Percentiles rank a stretch among this genome's conserved stretches.
Conservation (phyloP, 2,113 vertebrate genomes). For the Limnothrissa miodon region DNA sequence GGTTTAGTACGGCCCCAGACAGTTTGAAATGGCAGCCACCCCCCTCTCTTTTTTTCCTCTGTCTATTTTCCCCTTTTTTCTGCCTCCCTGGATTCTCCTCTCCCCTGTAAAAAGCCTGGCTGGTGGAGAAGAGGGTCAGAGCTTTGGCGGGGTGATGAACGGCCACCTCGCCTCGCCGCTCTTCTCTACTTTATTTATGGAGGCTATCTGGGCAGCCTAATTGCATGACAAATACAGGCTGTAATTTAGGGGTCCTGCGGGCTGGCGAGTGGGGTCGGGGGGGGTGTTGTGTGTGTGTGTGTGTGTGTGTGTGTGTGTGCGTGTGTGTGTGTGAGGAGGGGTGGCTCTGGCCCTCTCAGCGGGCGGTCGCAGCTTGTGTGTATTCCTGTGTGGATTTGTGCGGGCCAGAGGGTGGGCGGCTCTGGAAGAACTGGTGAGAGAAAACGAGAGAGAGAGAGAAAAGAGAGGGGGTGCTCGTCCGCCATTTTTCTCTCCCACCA, state of each 20-base stretch:
- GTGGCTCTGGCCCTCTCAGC: background rate
- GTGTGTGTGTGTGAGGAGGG: slow-evolving; percentile 15
- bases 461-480: background rate
- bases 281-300: slow-evolving; percentile 22
- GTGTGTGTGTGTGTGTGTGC: slow-evolving; percentile 6
- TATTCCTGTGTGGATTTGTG: slow-evolving; percentile 1
- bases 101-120: slow-evolving; percentile 25
- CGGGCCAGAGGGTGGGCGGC: slow-evolving; percentile 40
- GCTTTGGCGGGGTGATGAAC: slow-evolving; percentile 52
- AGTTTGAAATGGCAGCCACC: slow-evolving; percentile 1
- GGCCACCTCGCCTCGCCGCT: slow-evolving; percentile 33
- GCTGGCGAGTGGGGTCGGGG: slow-evolving; percentile 4
- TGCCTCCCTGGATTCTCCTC: background rate
- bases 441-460: slow-evolving; percentile 47
- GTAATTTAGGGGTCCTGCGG: slow-evolving; percentile 52
- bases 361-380: background rate
- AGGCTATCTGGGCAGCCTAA: slow-evolving; percentile 66
- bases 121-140: slow-evolving; percentile 52
- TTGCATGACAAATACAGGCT: slow-evolving; percentile 72
- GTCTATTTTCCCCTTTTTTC: background rate
- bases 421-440: slow-evolving; percentile 34
- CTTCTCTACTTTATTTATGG: slow-evolving; percentile 63
- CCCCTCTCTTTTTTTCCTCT: background rate
- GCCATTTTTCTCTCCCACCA: slow-evolving; percentile 5
- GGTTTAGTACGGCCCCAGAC: background rate